phyloP scores from a whole-genome alignment of 1,140 invertebrate genomes.

The Procambarus clarkii region DNA sequence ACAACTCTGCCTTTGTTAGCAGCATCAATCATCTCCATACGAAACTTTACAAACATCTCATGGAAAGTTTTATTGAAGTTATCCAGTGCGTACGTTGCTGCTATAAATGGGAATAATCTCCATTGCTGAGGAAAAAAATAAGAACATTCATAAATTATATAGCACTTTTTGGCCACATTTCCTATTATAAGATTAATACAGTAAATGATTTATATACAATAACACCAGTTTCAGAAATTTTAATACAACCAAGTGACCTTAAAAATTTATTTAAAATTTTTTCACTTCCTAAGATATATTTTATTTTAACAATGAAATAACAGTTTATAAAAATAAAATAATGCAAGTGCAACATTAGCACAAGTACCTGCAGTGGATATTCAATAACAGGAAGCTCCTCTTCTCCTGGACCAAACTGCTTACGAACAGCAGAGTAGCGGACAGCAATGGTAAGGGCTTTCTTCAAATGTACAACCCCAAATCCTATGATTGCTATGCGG shows the following conservation, averaged over 20 bases:
- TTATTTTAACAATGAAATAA: too few relatives aligned
- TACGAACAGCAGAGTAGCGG: slow-evolving; percentile 91
- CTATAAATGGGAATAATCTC: slow-evolving; percentile 91
- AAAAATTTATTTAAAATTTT: too few relatives aligned
- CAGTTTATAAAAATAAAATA: too few relatives aligned
- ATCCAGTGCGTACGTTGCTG: slow-evolving; percentile 86
- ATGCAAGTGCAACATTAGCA: not conserved
- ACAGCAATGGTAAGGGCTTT: slow-evolving; percentile 89
- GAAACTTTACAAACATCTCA: slow-evolving; percentile 78
- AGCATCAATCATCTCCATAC: slow-evolving; percentile 77
- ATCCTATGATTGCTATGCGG: slow-evolving; percentile 82
- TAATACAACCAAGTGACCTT: too few relatives aligned
- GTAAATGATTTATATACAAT: too few relatives aligned
- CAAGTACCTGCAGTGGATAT: slow-evolving; percentile 86
- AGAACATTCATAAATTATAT: too few relatives aligned
- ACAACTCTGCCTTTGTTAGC: slow-evolving; percentile 76
- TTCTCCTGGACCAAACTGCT: slow-evolving; percentile 88
- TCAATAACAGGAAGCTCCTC: slow-evolving; percentile 90
- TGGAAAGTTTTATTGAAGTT: slow-evolving; percentile 83
- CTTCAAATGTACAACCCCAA: slow-evolving; percentile 83
- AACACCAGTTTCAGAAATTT: too few relatives aligned
- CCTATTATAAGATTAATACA: too few relatives aligned
- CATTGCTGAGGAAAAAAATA: slow-evolving; percentile 83
- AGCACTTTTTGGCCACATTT: too few relatives aligned
- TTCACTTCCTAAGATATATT: too few relatives aligned